Conservation (phyloP, 1,140 invertebrate genomes). For the Uloborus diversus region DNA sequence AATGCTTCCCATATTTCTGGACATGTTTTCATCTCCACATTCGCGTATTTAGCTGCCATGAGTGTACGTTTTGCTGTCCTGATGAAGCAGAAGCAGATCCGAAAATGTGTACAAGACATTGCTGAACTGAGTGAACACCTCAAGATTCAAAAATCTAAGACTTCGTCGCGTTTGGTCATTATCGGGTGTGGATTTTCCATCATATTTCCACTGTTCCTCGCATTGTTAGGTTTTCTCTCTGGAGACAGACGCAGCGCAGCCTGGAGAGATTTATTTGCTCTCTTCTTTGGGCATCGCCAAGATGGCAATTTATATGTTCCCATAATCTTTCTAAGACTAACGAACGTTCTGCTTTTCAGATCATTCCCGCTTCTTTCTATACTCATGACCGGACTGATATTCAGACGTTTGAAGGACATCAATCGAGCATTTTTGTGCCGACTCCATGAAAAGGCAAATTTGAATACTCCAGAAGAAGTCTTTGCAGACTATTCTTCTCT, state of each 20-base stretch:
- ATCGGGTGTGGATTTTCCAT: conserved; percentile 1
- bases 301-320: background rate
- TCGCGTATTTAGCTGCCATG: background rate
- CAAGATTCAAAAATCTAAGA: background rate
- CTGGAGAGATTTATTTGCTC: background rate
- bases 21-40: background rate
- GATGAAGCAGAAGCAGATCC: conserved; percentile 2
- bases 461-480: conserved; percentile 5
- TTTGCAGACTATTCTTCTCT: conserved; percentile 32
- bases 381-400: conserved; percentile 18
- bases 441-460: conserved; percentile 6
- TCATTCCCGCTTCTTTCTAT: conserved; percentile 11
- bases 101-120: conserved; percentile 4
- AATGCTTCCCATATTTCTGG: background rate
- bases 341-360: background rate
- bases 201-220: background rate
- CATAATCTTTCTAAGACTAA: background rate
- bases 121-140: background rate
- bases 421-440: background rate
- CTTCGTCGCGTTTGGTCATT: background rate
- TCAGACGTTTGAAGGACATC: conserved; percentile 32
- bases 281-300: background rate
- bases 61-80: conserved; percentile 24
- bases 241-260: background rate
- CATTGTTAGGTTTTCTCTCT: background rate